These are phyloP conservation scores for Motacilla tschutschensis DNA, from an alignment of 2,113 vertebrate genomes.

Conservation along the genomic window DNA sequence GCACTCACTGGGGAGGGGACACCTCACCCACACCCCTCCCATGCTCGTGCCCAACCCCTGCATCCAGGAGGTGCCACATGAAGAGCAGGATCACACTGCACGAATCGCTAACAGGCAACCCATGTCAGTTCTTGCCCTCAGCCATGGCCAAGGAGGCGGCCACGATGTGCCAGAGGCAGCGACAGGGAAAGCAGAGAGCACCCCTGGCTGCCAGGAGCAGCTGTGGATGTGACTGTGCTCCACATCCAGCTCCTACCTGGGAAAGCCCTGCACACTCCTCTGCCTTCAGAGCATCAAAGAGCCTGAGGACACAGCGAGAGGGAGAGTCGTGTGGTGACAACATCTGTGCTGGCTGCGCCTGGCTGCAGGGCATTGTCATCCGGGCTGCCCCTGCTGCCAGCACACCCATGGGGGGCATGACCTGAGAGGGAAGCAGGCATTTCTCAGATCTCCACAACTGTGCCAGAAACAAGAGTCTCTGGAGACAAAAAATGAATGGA, in stretches of 20 bases:
- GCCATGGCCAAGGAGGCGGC: not conserved
- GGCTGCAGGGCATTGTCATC: not conserved
- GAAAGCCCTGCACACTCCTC: not conserved
- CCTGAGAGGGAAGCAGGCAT: not conserved
- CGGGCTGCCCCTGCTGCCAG: not conserved
- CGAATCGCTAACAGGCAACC: not conserved
- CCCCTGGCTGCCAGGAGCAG: not conserved
- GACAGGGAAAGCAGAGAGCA: not conserved
- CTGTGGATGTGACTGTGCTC: not conserved
- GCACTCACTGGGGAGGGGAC: not conserved
- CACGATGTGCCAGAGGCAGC: not conserved
- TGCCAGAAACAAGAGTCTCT: not conserved
- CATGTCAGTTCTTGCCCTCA: not conserved
- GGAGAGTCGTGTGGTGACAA: fast-evolving
- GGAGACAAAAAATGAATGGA: not conserved
- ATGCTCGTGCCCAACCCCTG: not conserved
- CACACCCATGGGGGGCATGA: fast-evolving
- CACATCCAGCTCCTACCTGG: not conserved
- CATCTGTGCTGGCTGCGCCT: slow-evolving; percentile 7
- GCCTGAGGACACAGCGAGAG: not conserved
- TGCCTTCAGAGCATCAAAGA: slow-evolving; percentile 4
- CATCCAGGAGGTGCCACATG: not conserved
- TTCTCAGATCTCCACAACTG: not conserved
- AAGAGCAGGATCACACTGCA: not conserved
- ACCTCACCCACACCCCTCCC: no score